Percentiles rank a stretch among this genome's conserved stretches.
phyloP scores from a whole-genome alignment of 2,888 invertebrate species.

The Cancer borealis region DNA sequence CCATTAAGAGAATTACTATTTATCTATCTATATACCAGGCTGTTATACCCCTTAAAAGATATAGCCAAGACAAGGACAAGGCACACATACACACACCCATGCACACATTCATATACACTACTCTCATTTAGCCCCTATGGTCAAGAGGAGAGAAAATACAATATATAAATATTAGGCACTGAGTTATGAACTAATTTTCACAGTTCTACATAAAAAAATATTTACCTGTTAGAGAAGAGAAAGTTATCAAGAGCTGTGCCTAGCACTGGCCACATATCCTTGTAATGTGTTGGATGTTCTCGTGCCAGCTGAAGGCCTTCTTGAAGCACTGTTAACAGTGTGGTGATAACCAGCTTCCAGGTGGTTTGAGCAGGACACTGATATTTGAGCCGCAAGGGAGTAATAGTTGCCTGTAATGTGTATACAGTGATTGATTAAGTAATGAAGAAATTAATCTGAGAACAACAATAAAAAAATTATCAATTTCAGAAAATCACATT shows the following conservation, averaged over 20 bases:
- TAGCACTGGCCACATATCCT: conserved; percentile 91
- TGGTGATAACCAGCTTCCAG: conserved; percentile 90
- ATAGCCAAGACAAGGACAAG: no score
- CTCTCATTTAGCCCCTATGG: no score
- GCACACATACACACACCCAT: no score
- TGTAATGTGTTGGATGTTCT: conserved; percentile 85
- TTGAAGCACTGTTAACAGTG: conserved; percentile 88
- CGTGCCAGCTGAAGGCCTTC: conserved; percentile 93
- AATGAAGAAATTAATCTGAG: background rate
- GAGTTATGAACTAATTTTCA: no score
- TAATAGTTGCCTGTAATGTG: conserved; percentile 81
- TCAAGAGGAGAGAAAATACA: background rate
- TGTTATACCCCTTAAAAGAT: no score
- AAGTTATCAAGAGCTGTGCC: conserved; percentile 93
- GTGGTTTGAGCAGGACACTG: conserved; percentile 89
- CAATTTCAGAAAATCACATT: background rate
- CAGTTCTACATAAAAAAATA: conserved; percentile 54
- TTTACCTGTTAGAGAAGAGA: conserved; percentile 90
- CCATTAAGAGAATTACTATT: background rate
- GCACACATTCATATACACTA: no score
- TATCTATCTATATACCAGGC: no score
- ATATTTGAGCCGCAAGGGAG: conserved; percentile 90
- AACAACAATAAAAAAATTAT: background rate
- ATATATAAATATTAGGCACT: no score
- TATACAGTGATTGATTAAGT: background rate